Evolutionary conservation across 2,888 invertebrate species (phyloP).

Genomic region (Deilephila porcellus): DNA sequence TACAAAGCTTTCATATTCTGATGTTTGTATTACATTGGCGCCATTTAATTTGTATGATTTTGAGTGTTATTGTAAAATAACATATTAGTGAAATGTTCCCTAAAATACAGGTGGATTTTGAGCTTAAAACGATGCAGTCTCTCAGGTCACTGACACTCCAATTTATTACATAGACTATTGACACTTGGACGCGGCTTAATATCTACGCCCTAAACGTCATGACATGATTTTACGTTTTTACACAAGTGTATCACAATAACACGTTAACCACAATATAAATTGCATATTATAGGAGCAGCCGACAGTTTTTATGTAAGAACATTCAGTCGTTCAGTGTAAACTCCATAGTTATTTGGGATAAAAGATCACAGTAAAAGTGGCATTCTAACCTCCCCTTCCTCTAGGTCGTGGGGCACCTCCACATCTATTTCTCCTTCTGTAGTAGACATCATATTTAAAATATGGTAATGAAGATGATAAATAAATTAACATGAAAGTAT

Average conservation of each 20-base stretch:
- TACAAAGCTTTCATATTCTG: not conserved
- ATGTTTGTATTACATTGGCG: not conserved
- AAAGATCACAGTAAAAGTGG: constrained; percentile 42
- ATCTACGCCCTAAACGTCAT: constrained; percentile 40
- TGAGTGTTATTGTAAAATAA: not conserved
- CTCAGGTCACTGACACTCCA: not conserved
- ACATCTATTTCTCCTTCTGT: constrained; percentile 86
- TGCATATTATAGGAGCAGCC: not conserved
- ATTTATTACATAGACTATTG: constrained; percentile 5
- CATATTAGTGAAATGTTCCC: no score
- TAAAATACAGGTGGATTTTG: not conserved
- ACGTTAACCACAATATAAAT: no score
- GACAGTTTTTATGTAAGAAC: not conserved
- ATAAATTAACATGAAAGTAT: constrained; percentile 65
- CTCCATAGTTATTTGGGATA: constrained; percentile 14
- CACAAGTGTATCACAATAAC: not conserved
- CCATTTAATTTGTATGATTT: constrained; percentile 2
- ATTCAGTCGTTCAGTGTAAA: not conserved
- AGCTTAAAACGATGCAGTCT: not conserved
- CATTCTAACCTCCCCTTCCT: constrained; percentile 88
- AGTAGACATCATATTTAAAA: constrained; percentile 76
- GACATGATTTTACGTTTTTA: not conserved
- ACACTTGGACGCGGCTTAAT: constrained; percentile 30
- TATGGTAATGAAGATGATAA: constrained; percentile 47
- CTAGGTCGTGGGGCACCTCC: constrained; percentile 85